Conservation (phyloP, 2,113 vertebrate genomes). For the Pterocles gutturalis region DNA sequence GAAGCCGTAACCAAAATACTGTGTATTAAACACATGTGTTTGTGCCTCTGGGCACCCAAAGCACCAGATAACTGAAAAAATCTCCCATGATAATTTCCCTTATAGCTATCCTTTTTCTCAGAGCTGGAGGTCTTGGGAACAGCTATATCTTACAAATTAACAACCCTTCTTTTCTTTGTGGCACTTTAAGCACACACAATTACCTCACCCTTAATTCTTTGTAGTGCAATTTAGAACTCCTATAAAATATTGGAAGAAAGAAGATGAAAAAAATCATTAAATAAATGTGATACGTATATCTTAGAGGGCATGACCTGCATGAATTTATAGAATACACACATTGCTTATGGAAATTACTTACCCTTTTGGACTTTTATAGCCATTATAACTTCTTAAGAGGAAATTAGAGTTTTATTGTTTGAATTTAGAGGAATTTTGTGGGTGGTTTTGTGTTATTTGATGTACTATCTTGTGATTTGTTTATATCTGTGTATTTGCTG, state of each 20-base stretch:
- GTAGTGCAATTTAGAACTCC: neutral
- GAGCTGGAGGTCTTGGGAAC: constrained; percentile 53
- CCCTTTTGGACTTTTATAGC: neutral
- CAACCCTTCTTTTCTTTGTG: constrained; percentile 12
- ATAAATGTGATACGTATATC: neutral
- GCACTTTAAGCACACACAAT: constrained; percentile 20
- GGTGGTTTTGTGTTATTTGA: neutral
- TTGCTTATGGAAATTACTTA: constrained; percentile 1
- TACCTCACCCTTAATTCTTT: constrained; percentile 21
- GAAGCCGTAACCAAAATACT: neutral
- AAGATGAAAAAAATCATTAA: neutral
- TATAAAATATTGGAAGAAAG: constrained; percentile 16
- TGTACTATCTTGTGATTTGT: neutral
- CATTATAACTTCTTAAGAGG: neutral
- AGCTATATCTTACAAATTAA: constrained; percentile 47
- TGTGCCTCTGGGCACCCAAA: constrained; percentile 41
- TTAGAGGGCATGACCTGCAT: neutral
- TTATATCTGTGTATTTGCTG: neutral
- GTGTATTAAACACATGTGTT: constrained; percentile 29
- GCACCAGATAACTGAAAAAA: constrained; percentile 40
- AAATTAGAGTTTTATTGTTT: neutral
- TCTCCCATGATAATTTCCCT: constrained; percentile 25
- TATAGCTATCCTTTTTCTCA: constrained; percentile 23
- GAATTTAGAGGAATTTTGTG: neutral
- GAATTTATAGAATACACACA: neutral